These are phyloP conservation scores for Amphimedon queenslandica DNA, from an alignment of 37 sponge, comb jelly and placozoan species.

Conservation along the genomic window DNA sequence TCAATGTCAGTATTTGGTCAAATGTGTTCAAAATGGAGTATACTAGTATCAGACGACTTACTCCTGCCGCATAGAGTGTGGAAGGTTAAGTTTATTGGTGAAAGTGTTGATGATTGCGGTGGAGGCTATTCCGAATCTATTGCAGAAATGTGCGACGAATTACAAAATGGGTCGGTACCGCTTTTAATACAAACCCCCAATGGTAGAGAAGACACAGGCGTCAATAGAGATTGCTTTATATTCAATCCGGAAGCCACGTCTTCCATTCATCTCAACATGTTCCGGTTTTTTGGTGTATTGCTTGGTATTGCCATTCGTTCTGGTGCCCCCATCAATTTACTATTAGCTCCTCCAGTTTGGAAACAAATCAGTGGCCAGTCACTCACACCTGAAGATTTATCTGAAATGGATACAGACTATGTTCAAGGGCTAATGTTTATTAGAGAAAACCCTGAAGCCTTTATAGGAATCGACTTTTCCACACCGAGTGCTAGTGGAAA, in stretches of 20 bases:
- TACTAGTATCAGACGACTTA: conserved; percentile 59
- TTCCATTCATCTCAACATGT: conserved; percentile 83
- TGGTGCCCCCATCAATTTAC: conserved; percentile 80
- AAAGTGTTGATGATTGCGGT: conserved; percentile 95
- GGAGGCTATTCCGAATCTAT: conserved; percentile 96
- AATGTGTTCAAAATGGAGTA: conserved; percentile 78
- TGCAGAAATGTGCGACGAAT: conserved; percentile 96
- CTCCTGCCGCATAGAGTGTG: conserved; percentile 87
- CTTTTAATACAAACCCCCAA: conserved; percentile 94
- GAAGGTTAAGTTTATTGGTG: conserved; percentile 97
- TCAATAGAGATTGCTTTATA: conserved; percentile 93
- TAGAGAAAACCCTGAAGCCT: conserved; percentile 76
- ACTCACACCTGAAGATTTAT: conserved; percentile 76
- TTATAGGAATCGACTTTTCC: conserved; percentile 82
- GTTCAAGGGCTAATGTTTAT: conserved; percentile 74
- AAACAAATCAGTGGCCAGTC: conserved; percentile 83
- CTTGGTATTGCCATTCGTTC: conserved; percentile 90
- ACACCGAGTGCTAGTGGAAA: conserved; percentile 85
- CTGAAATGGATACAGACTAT: conserved; percentile 89
- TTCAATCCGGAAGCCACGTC: conserved; percentile 79
- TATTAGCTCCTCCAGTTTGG: conserved; percentile 92
- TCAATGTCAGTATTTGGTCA: conserved; percentile 87
- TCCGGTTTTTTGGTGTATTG: conserved; percentile 83
- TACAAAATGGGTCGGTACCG: conserved; percentile 85
- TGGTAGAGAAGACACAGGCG: conserved; percentile 90